Base-by-base conservation (phyloP, 2,888 invertebrate genomes). In the Toxonevra muliebris region DNA sequence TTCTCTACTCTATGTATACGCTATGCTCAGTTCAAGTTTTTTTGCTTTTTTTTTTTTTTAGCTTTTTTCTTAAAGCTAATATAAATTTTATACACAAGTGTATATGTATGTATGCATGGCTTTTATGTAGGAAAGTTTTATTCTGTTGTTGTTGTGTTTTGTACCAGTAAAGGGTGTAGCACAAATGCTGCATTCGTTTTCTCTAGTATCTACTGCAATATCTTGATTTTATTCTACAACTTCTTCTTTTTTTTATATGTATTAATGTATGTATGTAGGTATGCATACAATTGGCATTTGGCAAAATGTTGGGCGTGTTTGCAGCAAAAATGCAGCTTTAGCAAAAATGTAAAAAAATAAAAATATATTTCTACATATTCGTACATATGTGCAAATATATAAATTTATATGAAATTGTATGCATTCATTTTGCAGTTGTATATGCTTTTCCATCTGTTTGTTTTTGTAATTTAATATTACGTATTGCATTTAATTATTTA, bases 271-370 rank as follows among this genome's bases (percentile, higher is more conserved):
- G 20, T 20, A n/a, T 30, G 30, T 30, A 50, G 17, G n/a, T 61
- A 12, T 17, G 9, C 13, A 3, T 42, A n/a, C 15, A 52, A 8
- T 12, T 30, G n/a, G 42, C 5, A 10, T 30, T 30, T 30, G 30
- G 3, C 30, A 30, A 41, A 73, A 63, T 68, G 69, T 63, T 55
- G 45, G 48, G 53, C 57, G 54, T 54, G 19, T 17, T 20, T 19
- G 54, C 54, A 54, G 54, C 54, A 54, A 5, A 17, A 54, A 40
- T 48, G 48, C 48, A 48, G 48, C 48, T n/a, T n/a, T 40, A 61
- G 10, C 17, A 17, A 17, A 11, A 11, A 60, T 20, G 20, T 4
- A 61, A n/a, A 48, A 45, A 17, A 17, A 19, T 60, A 48, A 15
- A 61, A 40, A 15, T 41, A 19, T 42, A 40, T 52, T 42, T 19